Evolutionary conservation across 2,113 vertebrate species (phyloP), one percentile per base, ranked within the genome.

Genomic region (Chinchilla lanigera): DNA sequence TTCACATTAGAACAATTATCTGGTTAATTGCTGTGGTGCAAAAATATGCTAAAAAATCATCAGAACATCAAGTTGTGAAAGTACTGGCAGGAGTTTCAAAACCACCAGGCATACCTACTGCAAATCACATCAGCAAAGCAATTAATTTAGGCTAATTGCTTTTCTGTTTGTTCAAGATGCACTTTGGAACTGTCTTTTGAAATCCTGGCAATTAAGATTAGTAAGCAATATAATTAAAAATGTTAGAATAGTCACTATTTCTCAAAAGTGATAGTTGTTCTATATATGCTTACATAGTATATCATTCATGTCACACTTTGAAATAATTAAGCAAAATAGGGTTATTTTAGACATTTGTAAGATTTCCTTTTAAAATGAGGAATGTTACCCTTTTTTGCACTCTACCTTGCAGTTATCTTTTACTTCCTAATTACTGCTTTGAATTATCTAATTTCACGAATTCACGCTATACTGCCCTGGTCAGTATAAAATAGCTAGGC

Each of bases 1-100:
- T 93, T 98, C 96, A 96, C 89, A 95, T 97, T 97, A 89, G 85
- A 96, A 92, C 97, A 98, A 96, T 98, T 97, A 98, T 96, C 96
- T 97, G 95, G 96, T 96, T 97, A 98, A 97, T 97, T 97, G 96
- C 96, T 96, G 93, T 96, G 80, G 95, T 91, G 96, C 87, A 93
- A 96, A 97, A 97, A 96, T 95, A 95, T 96, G 96, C 95, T 94
- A 83, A 97, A 96, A 97, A 94, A 93, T 95, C 97, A 90, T 97
- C 75, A 96, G 86, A 97, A 97, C 94, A 96, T 97, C 93, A 90
- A 86, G 88, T 96, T 95, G n/a, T 96, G 88, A 65, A 94, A 97
- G 95, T 85, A 94, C 9, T 88, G 35, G 92, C 41, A 96, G 93
- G 92, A 95, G 94, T 13, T 28, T 26, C 58, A 0, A 95, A 26